Percentiles rank a stretch among this genome's conserved stretches.
Conservation (phyloP, 2,113 vertebrate species). For the Corythornis vintsioides region DNA sequence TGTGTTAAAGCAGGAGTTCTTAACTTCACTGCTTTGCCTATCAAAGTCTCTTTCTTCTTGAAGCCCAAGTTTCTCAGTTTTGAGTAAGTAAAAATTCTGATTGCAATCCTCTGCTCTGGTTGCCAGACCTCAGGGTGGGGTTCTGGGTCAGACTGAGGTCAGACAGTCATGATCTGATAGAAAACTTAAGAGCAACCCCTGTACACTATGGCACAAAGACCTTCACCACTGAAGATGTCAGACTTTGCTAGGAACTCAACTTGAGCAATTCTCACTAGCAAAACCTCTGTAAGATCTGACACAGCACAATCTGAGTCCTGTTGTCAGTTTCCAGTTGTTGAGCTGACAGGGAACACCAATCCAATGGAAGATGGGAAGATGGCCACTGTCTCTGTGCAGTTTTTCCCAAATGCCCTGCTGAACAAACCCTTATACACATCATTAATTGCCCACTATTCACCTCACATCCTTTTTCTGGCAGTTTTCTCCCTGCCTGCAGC, state of each 20-base stretch:
- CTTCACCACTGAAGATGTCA: neutral
- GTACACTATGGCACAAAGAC: neutral
- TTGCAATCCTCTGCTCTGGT: neutral
- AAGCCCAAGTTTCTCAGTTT: neutral
- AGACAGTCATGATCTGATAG: neutral
- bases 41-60: neutral
- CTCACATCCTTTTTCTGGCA: neutral
- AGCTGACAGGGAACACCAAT: neutral
- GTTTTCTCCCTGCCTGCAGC: neutral
- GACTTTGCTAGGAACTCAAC: neutral
- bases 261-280: neutral
- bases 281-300: neutral
- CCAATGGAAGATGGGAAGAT: neutral
- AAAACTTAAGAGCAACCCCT: neutral
- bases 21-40: neutral
- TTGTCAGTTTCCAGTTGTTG: neutral
- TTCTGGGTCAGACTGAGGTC: neutral
- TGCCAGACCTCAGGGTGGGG: neutral
- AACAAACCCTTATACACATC: neutral
- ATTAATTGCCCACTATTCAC: neutral
- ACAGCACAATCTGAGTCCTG: neutral
- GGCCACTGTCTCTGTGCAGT: neutral
- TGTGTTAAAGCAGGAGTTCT: neutral
- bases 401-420: neutral
- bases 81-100: neutral